Evolutionary conservation across 2,888 invertebrate genomes (phyloP), one percentile per base, ranked within the genome.

Genomic region (Teleiodes luculella): DNA sequence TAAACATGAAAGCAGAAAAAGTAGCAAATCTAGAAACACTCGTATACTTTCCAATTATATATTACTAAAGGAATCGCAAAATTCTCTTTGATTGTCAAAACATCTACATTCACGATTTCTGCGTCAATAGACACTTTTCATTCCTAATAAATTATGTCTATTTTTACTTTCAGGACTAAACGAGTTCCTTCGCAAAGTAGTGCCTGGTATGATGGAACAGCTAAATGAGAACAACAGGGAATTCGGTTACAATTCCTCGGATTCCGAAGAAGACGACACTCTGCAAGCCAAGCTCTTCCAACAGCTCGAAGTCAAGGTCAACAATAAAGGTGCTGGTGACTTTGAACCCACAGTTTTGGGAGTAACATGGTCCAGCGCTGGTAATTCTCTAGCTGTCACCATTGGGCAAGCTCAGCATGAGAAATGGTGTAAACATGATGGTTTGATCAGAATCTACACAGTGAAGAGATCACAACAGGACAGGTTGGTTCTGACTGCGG

Each of bases 381-480:
- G 86, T 0, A 84, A 82, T 49, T 78, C 83, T 0, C 18, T 89
- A 8, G 89, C 88, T 0, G 72, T 81, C 0, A 78, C 86, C 1
- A 59, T 81, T 1, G 89, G 88, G 0, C 65, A 70, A 10, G 54
- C 67, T 3, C 81, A 83, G 53, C 87, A 88, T 46, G 83, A 83
- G 35, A 66, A 66, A 0, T 88, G 88, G 86, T 88, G 87, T 35
- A 73, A 81, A 0, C 79, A 82, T 36, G 74, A 79, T 1, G 88
- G 88, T 0, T 30, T 83, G 5, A 79, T 88, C 8, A 69, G 80
- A 4, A 67, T 88, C 3, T 88, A 75, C 50, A 83, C 78, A 0
- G 54, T 75, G 0, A 84, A 81, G 58, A 66, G 77, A 1, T 84
- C 72, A 72, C 91, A 83, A 91, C 92, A 73, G 91, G 92, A 81